Conservation (phyloP, 2,888 invertebrate genomes). For the Malacosoma neustria region DNA sequence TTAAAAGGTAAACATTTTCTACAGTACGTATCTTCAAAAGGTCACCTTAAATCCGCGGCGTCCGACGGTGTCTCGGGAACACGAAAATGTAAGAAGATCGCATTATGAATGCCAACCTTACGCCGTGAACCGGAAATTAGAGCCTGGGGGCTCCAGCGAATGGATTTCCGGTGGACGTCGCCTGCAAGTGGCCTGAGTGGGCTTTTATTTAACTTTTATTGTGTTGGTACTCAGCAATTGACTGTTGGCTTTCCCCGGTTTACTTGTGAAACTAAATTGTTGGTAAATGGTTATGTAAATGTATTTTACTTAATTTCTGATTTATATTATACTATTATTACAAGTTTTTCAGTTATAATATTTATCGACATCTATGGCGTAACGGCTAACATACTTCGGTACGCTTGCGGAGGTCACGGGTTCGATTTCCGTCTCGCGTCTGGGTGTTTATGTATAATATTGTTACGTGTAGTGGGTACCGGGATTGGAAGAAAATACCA, state of each 20-base stretch:
- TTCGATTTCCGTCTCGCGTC: too few species aligned
- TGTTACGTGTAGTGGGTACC: too few species aligned
- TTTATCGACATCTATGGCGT: too few species aligned
- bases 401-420: too few species aligned
- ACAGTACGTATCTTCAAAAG: background rate
- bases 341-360: too few species aligned
- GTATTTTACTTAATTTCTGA: too few species aligned
- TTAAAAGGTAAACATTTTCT: too few species aligned
- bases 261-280: background rate
- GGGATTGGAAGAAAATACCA: too few species aligned
- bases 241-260: background rate
- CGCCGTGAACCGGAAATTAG: conserved; percentile 40
- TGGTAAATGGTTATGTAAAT: background rate
- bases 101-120: background rate
- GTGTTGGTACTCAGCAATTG: conserved; percentile 12
- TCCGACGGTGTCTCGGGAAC: background rate
- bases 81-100: background rate
- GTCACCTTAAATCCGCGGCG: background rate
- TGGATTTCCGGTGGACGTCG: conserved; percentile 36
- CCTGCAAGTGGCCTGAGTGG: conserved; percentile 19
- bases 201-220: conserved; percentile 43
- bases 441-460: too few species aligned
- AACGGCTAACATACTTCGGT: too few species aligned
- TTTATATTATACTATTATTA: too few species aligned
- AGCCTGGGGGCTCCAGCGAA: conserved; percentile 36